Conservation (phyloP, 2,797 vertebrate species). For the Triplophysa yarkandensis region DNA sequence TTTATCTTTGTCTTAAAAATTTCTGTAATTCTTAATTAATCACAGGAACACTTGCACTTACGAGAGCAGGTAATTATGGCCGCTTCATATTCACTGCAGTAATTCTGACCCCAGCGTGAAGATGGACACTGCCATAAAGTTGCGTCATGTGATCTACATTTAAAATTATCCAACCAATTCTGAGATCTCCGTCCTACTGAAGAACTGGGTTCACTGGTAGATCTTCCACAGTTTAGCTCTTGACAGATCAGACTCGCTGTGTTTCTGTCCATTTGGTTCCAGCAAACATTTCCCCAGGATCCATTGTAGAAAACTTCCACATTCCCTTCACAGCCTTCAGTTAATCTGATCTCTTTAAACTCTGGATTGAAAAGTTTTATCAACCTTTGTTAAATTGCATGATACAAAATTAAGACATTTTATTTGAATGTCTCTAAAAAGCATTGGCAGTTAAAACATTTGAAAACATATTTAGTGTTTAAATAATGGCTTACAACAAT, state of each 20-base stretch:
- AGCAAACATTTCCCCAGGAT: conserved; percentile 67
- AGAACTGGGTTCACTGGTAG: too few relatives aligned
- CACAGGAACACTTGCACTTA: background rate
- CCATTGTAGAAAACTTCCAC: conserved; percentile 71
- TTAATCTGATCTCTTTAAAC: conserved; percentile 20
- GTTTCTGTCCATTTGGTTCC: background rate
- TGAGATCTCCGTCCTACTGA: too few relatives aligned
- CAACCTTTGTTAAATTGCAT: too few relatives aligned
- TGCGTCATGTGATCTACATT: conserved; percentile 44
- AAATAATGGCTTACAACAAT: background rate
- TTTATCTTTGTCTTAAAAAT: too few relatives aligned
- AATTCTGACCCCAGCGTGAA: conserved; percentile 39
- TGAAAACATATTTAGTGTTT: too few relatives aligned
- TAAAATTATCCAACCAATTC: conserved; percentile 6
- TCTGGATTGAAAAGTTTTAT: conserved; percentile 15
- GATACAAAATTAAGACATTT: too few relatives aligned
- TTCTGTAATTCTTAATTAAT: too few relatives aligned
- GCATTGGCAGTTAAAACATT: too few relatives aligned
- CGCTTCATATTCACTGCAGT: conserved; percentile 14
- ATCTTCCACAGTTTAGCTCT: conserved; percentile 41
- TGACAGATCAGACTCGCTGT: background rate
- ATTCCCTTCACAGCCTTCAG: conserved; percentile 59
- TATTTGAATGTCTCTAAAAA: too few relatives aligned
- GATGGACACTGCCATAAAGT: conserved; percentile 54
- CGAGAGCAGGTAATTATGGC: conserved; percentile 10